phyloP scores from a whole-genome alignment of 2,797 vertebrate genomes.

The Chelmon rostratus region DNA sequence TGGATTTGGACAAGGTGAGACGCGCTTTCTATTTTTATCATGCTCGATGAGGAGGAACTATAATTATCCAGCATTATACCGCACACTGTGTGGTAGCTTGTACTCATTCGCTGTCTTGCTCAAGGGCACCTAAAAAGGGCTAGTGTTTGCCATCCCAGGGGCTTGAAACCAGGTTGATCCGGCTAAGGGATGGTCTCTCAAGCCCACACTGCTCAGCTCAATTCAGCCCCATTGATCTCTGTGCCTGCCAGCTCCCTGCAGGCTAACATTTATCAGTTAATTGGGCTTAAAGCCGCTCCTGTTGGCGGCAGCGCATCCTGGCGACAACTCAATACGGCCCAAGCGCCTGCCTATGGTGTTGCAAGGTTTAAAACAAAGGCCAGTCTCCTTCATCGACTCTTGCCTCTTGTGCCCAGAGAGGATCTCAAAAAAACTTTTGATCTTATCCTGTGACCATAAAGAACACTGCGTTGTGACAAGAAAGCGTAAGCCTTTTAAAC shows the following conservation, averaged over 20 bases:
- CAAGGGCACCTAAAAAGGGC: slow-evolving; percentile 36
- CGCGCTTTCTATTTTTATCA: slow-evolving; percentile 13
- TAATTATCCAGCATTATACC: neutral
- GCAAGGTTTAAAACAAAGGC: slow-evolving; percentile 49
- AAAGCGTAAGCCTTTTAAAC: slow-evolving; percentile 33
- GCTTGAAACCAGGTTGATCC: slow-evolving; percentile 33
- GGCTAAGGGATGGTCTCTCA: slow-evolving; percentile 39
- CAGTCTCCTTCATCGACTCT: slow-evolving; percentile 36
- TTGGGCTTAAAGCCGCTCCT: slow-evolving; percentile 72
- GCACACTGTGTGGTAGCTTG: neutral
- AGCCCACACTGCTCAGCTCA: slow-evolving; percentile 28
- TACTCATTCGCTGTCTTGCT: slow-evolving; percentile 23
- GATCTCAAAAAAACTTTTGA: slow-evolving; percentile 17
- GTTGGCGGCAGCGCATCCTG: slow-evolving; percentile 56
- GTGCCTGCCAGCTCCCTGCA: slow-evolving; percentile 64
- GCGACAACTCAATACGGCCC: slow-evolving; percentile 56
- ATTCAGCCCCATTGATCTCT: slow-evolving; percentile 71
- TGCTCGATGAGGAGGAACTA: neutral
- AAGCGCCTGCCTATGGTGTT: slow-evolving; percentile 7
- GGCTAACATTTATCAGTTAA: slow-evolving; percentile 78
- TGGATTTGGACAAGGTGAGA: slow-evolving; percentile 18
- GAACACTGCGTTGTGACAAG: slow-evolving; percentile 12
- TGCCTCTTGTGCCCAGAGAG: slow-evolving; percentile 9
- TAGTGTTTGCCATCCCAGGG: neutral
- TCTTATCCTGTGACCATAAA: slow-evolving; percentile 15